Evolutionary conservation across 2,113 vertebrate species (phyloP), one percentile per base, ranked within the genome.

Genomic region (Heteronetta atricapilla): DNA sequence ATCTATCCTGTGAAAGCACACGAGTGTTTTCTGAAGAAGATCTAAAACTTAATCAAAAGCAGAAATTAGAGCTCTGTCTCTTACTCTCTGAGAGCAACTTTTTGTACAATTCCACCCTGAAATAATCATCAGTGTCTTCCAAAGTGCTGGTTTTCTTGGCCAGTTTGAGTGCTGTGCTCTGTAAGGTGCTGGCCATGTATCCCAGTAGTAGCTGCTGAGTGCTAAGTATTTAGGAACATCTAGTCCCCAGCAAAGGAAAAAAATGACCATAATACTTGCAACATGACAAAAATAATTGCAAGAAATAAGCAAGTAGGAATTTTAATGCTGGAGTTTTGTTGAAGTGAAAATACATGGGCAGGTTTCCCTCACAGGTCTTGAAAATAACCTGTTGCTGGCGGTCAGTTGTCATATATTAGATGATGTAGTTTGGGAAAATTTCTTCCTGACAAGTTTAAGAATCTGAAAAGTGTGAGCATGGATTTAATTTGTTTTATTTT

Each of bases 191-290:
- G 73, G 7, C 42, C 25, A 1, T 8, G 31, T 28, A 14, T 56
- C 68, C 42, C 42, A 52, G 60, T 18, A 64, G 50, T 29, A 50
- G 50, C 67, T 59, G 48, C 58, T 15, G 53, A 18, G 12, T 29
- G 18, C 0, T 3, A n/a, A n/a, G 5, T 6, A 7, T 48, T 33
- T 50, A 33, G n/a, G 48, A 58, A 34, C 2, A 2, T 48, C n/a
- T 29, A 14, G 8, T 19, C 40, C 25, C 19, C 48, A 48, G 8
- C 29, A 14, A 19, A 2, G 44, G 44, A 52, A 33, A 44, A 52
- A 52, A 50, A 8, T 20, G 25, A 36, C 31, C 5, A 9, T 31
- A 34, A 58, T 73, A 17, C 12, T 40, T n/a, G 26, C 34, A 66
- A 56, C 26, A 19, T 16, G 26, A 18, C 15, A 28, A 78, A 38